Conservation (phyloP, 2,113 vertebrate genomes). For the Lonchura striata region DNA sequence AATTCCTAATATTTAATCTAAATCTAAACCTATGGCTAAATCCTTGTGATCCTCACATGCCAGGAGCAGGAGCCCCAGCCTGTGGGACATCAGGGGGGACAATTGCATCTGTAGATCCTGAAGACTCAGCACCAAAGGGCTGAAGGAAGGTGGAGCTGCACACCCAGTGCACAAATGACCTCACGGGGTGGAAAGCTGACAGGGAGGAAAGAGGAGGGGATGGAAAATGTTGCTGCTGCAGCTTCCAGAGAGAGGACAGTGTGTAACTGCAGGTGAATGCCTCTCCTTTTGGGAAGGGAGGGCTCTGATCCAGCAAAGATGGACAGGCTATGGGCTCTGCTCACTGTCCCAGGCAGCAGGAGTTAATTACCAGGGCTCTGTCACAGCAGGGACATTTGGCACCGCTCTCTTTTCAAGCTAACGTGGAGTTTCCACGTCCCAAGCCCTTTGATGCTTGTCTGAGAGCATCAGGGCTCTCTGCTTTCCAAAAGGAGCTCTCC, state of each 20-base stretch:
- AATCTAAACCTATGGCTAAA: neutral
- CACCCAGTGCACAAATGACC: fast-evolving
- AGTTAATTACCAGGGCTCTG: neutral
- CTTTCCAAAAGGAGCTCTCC: neutral
- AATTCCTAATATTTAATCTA: neutral
- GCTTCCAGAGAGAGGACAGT: neutral
- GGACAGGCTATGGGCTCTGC: neutral
- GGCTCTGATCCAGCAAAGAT: neutral
- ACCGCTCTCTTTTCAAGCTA: neutral
- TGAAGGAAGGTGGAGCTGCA: neutral
- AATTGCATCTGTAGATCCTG: neutral
- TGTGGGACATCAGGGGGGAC: neutral
- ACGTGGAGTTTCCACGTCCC: neutral
- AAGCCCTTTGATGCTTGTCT: conserved; percentile 23
- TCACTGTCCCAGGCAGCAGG: neutral
- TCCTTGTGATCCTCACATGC: fast-evolving
- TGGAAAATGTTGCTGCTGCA: neutral
- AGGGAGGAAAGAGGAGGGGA: neutral
- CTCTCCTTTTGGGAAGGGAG: neutral
- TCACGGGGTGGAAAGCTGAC: neutral
- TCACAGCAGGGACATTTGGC: neutral
- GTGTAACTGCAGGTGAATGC: neutral
- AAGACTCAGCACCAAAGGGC: neutral
- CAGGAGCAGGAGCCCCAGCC: neutral
- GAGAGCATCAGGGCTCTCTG: neutral